Evolutionary conservation across 2,113 vertebrate species (phyloP).

Genomic region (Equus quagga): DNA sequence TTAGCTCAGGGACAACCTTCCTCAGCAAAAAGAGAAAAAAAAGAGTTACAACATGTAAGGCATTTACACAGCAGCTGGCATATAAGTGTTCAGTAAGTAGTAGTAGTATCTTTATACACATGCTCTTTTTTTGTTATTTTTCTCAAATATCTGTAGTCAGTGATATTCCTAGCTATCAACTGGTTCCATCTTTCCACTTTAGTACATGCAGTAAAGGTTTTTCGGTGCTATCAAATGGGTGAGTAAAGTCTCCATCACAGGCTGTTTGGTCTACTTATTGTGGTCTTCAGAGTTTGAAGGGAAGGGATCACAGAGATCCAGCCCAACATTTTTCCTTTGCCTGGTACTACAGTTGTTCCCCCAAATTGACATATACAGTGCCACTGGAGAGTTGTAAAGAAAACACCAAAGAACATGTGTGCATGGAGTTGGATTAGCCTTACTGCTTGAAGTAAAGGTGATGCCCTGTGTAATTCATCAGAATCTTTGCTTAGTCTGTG

Average conservation of each 20-base stretch:
- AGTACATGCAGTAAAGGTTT: neutral
- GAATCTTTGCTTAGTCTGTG: conserved; percentile 2
- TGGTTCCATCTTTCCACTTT: neutral
- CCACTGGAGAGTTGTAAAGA: neutral
- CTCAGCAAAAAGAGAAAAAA: too few species aligned
- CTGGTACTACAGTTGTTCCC: neutral
- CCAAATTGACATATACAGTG: neutral
- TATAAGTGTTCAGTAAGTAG: neutral
- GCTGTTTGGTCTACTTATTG: neutral
- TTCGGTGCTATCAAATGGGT: neutral
- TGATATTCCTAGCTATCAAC: neutral
- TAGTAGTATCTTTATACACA: neutral
- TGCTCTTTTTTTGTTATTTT: neutral
- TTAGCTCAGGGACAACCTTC: too few species aligned
- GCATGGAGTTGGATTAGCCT: conserved; percentile 3
- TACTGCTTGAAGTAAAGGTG: conserved; percentile 6
- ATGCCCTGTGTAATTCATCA: neutral
- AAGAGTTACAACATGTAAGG: neutral
- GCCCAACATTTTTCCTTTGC: neutral
- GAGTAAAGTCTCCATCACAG: neutral
- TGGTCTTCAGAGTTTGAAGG: neutral
- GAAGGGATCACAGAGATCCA: neutral
- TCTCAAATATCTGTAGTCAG: neutral
- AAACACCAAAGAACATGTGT: neutral
- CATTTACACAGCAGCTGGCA: neutral